Evolutionary conservation across 23 tunicate genomes (phyloP), one percentile per base, ranked within the genome.

Genomic region (Styela clava): DNA sequence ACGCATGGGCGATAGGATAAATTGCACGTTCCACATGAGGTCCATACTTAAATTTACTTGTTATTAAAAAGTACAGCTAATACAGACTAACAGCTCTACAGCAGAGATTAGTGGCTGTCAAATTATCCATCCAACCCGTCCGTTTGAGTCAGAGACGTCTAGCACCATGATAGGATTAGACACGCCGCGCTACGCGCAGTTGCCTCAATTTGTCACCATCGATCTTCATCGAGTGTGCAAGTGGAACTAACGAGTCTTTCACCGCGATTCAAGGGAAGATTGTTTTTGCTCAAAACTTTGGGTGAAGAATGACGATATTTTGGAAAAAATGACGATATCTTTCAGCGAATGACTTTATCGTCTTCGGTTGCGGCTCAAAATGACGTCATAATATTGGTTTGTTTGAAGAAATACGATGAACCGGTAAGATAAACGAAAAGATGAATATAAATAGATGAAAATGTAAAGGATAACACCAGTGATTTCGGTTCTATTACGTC

Each of bases 131-230:
- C 56, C 56, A 44, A 44, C 9, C 12, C 56, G 56, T 44, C 56
- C 56, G 56, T 71, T 71, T 71, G 77, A 71, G 37, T 71, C 77
- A 71, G 5, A 20, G 35, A 18, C 77, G 77, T 34, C 35, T 30
- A 31, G 77, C 7, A 34, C 35, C 35, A 20, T 71, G 34, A 71
- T 71, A 71, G 34, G 77, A 71, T 71, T 71, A 71, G 77, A 71
- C 35, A 71, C 77, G 77, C 35, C 35, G 77, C 34, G 77, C 34
- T 71, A 71, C 77, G 32, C 77, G 35, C 77, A 34, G 77, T 71
- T 16, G 34, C 32, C 16, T 26, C 77, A 71, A 28, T 71, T 71
- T 71, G 77, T 71, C 77, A 71, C 33, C 34, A 29, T 71, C 33
- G 32, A 71, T 71, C 77, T 28, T 71, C 77, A 71, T 71, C 77